Conservation (phyloP, 2,888 invertebrate species). For the Hesperia comma region DNA sequence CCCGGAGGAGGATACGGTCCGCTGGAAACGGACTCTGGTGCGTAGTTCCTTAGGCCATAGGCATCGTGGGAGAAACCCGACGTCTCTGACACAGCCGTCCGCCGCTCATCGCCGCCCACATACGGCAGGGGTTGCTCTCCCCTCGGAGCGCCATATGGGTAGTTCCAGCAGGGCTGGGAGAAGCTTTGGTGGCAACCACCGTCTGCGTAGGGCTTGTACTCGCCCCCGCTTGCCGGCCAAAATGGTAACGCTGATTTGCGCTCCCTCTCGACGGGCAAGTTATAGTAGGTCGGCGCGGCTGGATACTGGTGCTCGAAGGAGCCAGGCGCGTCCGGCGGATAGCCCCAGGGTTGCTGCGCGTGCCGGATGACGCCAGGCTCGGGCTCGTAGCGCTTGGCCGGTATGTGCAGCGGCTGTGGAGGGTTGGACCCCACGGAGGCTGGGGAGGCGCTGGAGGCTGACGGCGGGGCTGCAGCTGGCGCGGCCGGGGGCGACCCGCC, state of each 20-base stretch:
- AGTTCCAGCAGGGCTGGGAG: constrained; percentile 90
- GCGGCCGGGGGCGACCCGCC: constrained; percentile 86
- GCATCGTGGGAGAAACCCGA: constrained; percentile 89
- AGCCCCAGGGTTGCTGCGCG: constrained; percentile 89
- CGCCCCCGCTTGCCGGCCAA: constrained; percentile 87
- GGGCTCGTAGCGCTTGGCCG: constrained; percentile 90
- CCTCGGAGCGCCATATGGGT: constrained; percentile 85
- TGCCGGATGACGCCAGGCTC: constrained; percentile 90
- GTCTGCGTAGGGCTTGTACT: constrained; percentile 85
- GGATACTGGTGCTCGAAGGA: constrained; percentile 88
- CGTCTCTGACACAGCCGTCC: constrained; percentile 85
- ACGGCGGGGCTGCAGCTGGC: constrained; percentile 86
- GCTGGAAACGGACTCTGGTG: constrained; percentile 88
- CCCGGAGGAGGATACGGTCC: constrained; percentile 92
- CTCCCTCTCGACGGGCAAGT: constrained; percentile 87
- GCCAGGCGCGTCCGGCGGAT: constrained; percentile 87
- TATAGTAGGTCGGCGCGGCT: constrained; percentile 88
- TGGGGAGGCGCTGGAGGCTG: constrained; percentile 83
- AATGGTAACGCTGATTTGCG: constrained; percentile 87
- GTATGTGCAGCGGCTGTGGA: constrained; percentile 93
- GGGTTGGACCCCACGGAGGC: constrained; percentile 87
- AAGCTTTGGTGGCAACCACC: constrained; percentile 88
- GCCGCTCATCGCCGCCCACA: constrained; percentile 88
- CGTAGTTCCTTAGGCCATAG: constrained; percentile 90
- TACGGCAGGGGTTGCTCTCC: constrained; percentile 88